Percentiles rank a stretch among this genome's conserved stretches.
These are phyloP conservation scores for Dryas iulia DNA, from an alignment of 1,140 invertebrate species.

Conservation along the genomic window DNA sequence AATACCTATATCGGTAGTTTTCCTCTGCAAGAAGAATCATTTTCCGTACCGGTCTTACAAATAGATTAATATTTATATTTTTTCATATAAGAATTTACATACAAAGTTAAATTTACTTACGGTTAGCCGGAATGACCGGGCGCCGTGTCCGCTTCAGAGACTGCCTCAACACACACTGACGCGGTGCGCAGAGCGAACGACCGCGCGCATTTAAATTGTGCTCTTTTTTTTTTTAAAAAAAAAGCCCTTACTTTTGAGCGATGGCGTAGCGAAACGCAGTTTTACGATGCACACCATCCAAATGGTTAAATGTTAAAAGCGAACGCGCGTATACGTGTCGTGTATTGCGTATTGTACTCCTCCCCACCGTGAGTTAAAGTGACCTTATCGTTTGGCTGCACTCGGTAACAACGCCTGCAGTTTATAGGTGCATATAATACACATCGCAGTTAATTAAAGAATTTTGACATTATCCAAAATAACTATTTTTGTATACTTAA, in stretches of 20 bases:
- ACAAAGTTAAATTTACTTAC: constrained; percentile 51
- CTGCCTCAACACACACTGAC: constrained; percentile 56
- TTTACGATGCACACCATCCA: constrained; percentile 21
- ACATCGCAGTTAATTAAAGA: constrained; percentile 14
- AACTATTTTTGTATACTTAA: not conserved
- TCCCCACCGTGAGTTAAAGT: constrained; percentile 60
- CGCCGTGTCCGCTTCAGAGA: constrained; percentile 48
- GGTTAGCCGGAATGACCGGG: constrained; percentile 39
- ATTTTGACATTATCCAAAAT: not conserved
- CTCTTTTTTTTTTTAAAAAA: constrained; percentile 58
- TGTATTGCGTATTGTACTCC: constrained; percentile 56
- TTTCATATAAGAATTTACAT: constrained; percentile 46
- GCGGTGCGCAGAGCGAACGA: constrained; percentile 53
- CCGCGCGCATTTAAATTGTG: constrained; percentile 41
- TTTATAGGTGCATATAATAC: constrained; percentile 33
- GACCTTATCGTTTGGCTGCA: constrained; percentile 74
- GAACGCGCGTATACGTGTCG: constrained; percentile 28
- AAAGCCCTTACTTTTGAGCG: constrained; percentile 39
- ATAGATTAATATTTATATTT: constrained; percentile 20
- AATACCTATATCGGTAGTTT: constrained; percentile 21
- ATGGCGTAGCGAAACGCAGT: constrained; percentile 35
- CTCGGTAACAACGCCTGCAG: constrained; percentile 57
- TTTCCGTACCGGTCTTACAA: constrained; percentile 27
- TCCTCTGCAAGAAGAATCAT: constrained; percentile 24
- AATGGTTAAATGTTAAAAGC: constrained; percentile 25